Percentiles rank a stretch among this genome's conserved stretches.
Evolutionary conservation across 1,140 invertebrate species (phyloP).

Genomic region (Aphelenchoides avenae): DNA sequence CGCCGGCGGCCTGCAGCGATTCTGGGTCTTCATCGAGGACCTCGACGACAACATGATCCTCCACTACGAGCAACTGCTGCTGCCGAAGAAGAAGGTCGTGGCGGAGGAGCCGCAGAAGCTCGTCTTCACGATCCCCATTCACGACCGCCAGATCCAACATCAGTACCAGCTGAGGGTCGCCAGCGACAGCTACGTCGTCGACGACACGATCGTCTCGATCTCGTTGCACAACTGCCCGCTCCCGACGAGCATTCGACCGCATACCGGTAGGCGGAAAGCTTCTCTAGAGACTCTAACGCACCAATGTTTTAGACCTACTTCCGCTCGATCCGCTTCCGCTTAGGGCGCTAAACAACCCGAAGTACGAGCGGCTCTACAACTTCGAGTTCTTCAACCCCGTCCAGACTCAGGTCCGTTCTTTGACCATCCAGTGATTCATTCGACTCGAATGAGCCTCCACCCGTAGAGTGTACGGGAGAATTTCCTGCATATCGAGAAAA

Average conservation of each 20-base stretch:
- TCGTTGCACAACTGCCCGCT: slow-evolving; percentile 84
- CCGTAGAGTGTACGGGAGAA: not conserved
- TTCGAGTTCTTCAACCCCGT: slow-evolving; percentile 97
- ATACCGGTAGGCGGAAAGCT: slow-evolving; percentile 70
- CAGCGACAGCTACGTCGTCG: slow-evolving; percentile 85
- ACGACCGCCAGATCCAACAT: slow-evolving; percentile 75
- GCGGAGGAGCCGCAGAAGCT: slow-evolving; percentile 74
- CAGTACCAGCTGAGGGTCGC: slow-evolving; percentile 84
- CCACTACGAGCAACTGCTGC: slow-evolving; percentile 85
- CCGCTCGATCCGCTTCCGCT: slow-evolving; percentile 84
- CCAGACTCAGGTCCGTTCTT: slow-evolving; percentile 83
- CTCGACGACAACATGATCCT: slow-evolving; percentile 87
- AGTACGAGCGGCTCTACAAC: slow-evolving; percentile 77
- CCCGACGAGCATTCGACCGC: slow-evolving; percentile 83
- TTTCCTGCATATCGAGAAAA: too few species aligned
- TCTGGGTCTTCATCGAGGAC: slow-evolving; percentile 98
- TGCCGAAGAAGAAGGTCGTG: slow-evolving; percentile 79
- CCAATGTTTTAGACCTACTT: slow-evolving; percentile 70
- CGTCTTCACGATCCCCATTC: slow-evolving; percentile 89
- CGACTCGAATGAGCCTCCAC: not conserved
- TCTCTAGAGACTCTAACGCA: not conserved
- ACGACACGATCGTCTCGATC: slow-evolving; percentile 70
- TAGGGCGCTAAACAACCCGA: slow-evolving; percentile 72
- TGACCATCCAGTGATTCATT: not conserved
- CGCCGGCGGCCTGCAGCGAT: slow-evolving; percentile 73